Base-by-base conservation (phyloP, 2,113 vertebrate genomes). In the Burhinus oedicnemus region DNA sequence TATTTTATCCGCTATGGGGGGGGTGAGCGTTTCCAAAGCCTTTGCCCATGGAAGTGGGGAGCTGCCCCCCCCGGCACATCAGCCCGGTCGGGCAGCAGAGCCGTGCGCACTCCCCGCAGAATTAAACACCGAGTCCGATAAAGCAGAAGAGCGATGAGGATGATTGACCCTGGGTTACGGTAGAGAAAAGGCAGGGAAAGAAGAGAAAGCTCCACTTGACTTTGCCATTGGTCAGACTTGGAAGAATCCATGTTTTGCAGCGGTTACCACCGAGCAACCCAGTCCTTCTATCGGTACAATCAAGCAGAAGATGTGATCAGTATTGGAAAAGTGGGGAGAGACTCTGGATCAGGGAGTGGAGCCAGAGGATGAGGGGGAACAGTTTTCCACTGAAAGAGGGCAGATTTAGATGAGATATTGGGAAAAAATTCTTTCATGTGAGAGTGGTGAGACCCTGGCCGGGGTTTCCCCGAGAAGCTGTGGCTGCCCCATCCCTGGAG, bases 71-170 rank as follows among this genome's bases (percentile, higher is more conserved):
- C 25, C 20, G n/a, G 40, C 40, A 40, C 40, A 40, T 40, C 40
- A 40, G 40, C 40, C 40, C 40, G 11, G 40, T 40, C 3, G 21
- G 20, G 11, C 47, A 22, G 27, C 42, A 3, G 25, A 6, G 34
- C 71, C 38, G 0, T 0, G 15, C 9, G 9, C 2, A 0, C 49
- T n/a, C 42, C 38, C 12, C 2, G 17, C n/a, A 25, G 62, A 30
- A 7, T 6, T 5, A 3, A 62, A 36, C 40, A 4, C 58, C 1
- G 1, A 3, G 44, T 8, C 57, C 10, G 1, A 3, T 0, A 8
- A 5, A 27, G 22, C 3, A 30, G 44, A 18, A 51, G 32, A n/a
- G 70, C 2, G 2, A 4, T 3, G 21, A 61, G 70, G 44, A 18
- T 0, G 4, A 22, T 65, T 36, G 47, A 20, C 36, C 47, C 40